phyloP scores from a whole-genome alignment of 2,888 invertebrate genomes.

The Creontiades dilutus region DNA sequence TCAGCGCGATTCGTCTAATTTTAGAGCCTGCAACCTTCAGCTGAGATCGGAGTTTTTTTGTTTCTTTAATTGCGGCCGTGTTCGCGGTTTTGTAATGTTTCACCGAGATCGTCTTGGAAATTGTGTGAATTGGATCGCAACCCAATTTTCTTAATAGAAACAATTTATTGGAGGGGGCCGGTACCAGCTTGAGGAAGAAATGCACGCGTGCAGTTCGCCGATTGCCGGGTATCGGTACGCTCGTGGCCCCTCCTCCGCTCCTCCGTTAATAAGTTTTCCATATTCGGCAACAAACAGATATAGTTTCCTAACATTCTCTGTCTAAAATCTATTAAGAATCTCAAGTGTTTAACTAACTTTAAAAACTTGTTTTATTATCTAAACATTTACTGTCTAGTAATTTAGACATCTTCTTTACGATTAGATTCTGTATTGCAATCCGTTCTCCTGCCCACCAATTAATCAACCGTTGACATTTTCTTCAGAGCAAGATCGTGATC shows the following conservation, averaged over 20 bases:
- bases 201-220: neutral
- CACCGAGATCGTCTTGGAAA: neutral
- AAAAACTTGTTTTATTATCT: no score
- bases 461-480: no score
- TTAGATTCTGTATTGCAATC: no score
- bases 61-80: constrained; percentile 15
- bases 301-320: no score
- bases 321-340: no score
- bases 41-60: constrained; percentile 40
- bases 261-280: no score
- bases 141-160: constrained; percentile 46
- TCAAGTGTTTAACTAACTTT: no score
- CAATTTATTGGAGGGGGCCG: neutral
- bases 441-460: no score
- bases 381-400: no score
- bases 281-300: no score
- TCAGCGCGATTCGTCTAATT: constrained; percentile 39
- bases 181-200: neutral
- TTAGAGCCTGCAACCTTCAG: constrained; percentile 38
- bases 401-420: no score
- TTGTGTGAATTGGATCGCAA: constrained; percentile 59
- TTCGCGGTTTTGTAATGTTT: constrained; percentile 45
- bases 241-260: neutral
- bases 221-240: neutral
- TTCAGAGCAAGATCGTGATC: no score